Percentiles rank a stretch among this genome's conserved stretches.
Conservation (phyloP, 1,140 invertebrate genomes). For the Drosophila kanapiae region DNA sequence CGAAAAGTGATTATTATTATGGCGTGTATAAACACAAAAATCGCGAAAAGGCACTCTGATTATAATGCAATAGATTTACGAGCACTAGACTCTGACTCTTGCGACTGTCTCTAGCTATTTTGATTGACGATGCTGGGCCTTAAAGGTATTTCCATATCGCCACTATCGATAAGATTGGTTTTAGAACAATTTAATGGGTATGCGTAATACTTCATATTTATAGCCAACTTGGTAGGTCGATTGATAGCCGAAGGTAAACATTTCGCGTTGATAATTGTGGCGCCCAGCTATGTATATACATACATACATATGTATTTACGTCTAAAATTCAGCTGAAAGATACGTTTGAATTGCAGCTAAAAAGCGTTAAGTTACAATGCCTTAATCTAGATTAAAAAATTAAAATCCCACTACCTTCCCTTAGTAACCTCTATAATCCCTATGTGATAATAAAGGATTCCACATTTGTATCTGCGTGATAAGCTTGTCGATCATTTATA, state of each 20-base stretch:
- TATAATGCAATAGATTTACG: slow-evolving; percentile 47
- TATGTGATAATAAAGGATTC: too few relatives aligned
- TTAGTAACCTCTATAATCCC: too few relatives aligned
- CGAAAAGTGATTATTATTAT: slow-evolving; percentile 33
- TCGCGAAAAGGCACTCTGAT: slow-evolving; percentile 29
- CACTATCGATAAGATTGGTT: background rate
- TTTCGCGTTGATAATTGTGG: slow-evolving; percentile 11
- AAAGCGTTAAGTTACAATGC: too few relatives aligned
- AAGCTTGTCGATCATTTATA: too few relatives aligned
- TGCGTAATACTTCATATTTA: slow-evolving; percentile 21
- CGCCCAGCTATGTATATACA: background rate
- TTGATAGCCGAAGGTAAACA: slow-evolving; percentile 1
- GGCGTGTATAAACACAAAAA: slow-evolving; percentile 62
- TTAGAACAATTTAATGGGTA: slow-evolving; percentile 1
- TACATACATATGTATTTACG: too few relatives aligned
- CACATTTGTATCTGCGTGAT: too few relatives aligned
- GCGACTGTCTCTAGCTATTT: background rate
- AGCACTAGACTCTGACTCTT: slow-evolving; percentile 14
- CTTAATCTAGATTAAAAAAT: too few relatives aligned
- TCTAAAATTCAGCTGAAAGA: background rate
- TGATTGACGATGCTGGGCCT: slow-evolving; percentile 5
- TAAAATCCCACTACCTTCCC: too few relatives aligned
- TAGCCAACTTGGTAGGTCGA: slow-evolving; percentile 13
- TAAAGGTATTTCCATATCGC: background rate
- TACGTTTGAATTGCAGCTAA: background rate